Evolutionary conservation across 2,113 vertebrate species (phyloP).

Genomic region (Gila orcuttii): DNA sequence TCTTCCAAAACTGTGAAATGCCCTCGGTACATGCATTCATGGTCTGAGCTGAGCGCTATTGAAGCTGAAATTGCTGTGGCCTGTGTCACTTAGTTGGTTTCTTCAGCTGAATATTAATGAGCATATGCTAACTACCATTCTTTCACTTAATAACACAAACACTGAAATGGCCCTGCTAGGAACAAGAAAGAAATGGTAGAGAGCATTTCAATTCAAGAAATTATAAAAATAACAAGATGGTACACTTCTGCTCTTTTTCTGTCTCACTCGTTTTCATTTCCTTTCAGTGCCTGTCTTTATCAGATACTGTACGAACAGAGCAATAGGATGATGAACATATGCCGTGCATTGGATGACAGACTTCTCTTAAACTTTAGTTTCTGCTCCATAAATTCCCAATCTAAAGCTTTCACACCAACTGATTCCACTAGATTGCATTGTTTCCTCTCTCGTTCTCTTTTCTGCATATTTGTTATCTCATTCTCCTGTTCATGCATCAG

Average conservation of each 20-base stretch:
- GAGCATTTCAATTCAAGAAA: not conserved
- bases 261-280: not conserved
- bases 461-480: not conserved
- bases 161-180: not conserved
- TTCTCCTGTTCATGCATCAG: not conserved
- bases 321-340: conserved; percentile 36
- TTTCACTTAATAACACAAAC: conserved; percentile 6
- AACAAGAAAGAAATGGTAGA: not conserved
- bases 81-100: not conserved
- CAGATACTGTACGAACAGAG: not conserved
- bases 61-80: conserved; percentile 8
- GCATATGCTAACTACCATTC: conserved; percentile 7
- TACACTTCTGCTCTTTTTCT: not conserved
- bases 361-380: conserved; percentile 13
- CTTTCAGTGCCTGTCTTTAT: not conserved
- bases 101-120: conserved; percentile 6
- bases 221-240: not conserved
- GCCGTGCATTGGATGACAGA: conserved; percentile 24
- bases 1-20: not conserved
- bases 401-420: not conserved
- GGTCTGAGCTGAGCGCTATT: not conserved
- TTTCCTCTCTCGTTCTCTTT: not conserved
- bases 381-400: conserved; percentile 7
- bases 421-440: not conserved
- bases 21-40: not conserved